Percentiles rank a stretch among this genome's conserved stretches.
Conservation (phyloP, 2,888 invertebrate genomes). For the Epiperipatus broadwayi region DNA sequence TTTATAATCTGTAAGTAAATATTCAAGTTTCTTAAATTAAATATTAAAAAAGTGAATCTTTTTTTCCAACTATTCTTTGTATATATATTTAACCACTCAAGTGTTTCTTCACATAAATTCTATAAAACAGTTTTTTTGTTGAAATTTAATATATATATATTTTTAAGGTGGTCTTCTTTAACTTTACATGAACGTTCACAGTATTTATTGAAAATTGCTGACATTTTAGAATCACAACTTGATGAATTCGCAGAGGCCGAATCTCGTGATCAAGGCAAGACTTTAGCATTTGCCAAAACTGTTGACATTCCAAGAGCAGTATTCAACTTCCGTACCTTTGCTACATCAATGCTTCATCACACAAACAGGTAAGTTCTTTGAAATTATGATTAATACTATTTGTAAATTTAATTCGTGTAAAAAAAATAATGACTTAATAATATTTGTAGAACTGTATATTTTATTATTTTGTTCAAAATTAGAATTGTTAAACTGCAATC, state of each 20-base stretch:
- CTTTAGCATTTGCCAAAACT: slow-evolving; percentile 29
- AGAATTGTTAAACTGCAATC: too few relatives aligned
- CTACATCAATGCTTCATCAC: slow-evolving; percentile 20
- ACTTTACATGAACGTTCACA: slow-evolving; percentile 28
- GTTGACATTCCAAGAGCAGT: slow-evolving; percentile 37
- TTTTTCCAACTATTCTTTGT: too few relatives aligned
- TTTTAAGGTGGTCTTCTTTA: slow-evolving; percentile 32
- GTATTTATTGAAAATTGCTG: slow-evolving; percentile 32
- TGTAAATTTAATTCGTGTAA: slow-evolving; percentile 7
- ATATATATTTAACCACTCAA: too few relatives aligned
- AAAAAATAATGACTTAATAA: too few relatives aligned
- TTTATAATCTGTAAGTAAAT: too few relatives aligned
- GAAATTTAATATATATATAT: slow-evolving; percentile 1
- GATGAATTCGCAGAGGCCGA: slow-evolving; percentile 34
- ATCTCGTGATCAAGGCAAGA: slow-evolving; percentile 37
- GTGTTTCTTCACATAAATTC: too few relatives aligned
- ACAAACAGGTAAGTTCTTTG: slow-evolving; percentile 17
- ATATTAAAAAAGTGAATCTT: too few relatives aligned
- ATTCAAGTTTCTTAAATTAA: too few relatives aligned
- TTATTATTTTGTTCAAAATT: too few relatives aligned
- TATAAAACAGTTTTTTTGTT: too few relatives aligned
- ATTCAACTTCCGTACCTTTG: slow-evolving; percentile 36
- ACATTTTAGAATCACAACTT: slow-evolving; percentile 31
- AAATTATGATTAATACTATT: background rate
- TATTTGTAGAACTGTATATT: too few relatives aligned